Conservation (phyloP, 2,888 invertebrate genomes). For the Serripes groenlandicus region DNA sequence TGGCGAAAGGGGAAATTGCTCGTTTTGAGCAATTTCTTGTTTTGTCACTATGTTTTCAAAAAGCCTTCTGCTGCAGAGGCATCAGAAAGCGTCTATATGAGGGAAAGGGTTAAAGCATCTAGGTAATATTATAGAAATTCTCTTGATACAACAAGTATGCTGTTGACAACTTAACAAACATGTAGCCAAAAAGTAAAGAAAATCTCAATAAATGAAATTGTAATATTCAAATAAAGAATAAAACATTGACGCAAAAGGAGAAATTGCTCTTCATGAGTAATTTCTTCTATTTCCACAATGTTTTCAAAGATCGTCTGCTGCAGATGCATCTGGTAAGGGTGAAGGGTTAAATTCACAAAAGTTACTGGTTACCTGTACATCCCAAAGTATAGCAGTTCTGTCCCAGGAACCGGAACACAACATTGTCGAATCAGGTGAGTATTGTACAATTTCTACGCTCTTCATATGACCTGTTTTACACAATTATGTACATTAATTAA, state of each 20-base stretch:
- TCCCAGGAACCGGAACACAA: slow-evolving; percentile 86
- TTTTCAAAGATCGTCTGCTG: no score
- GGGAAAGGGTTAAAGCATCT: neutral
- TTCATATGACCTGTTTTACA: slow-evolving; percentile 84
- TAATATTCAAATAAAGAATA: no score
- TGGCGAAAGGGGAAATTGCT: neutral
- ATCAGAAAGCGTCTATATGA: neutral
- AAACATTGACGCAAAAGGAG: no score
- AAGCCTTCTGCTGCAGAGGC: neutral
- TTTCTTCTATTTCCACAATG: no score
- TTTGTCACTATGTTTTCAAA: neutral
- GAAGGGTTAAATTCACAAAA: no score
- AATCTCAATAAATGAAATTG: no score
- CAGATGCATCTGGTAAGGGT: no score
- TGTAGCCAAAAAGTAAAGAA: no score
- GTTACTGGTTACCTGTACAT: slow-evolving; percentile 81
- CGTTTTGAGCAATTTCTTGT: neutral
- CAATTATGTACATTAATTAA: no score
- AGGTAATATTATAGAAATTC: neutral
- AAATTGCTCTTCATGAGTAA: no score
- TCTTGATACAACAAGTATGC: neutral
- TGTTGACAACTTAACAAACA: no score
- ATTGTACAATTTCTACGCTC: slow-evolving; percentile 84
- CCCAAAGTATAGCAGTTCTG: slow-evolving; percentile 84
- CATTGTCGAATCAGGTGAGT: slow-evolving; percentile 78